Conservation (phyloP, 2,888 invertebrate species). For the Hololepta plana region DNA sequence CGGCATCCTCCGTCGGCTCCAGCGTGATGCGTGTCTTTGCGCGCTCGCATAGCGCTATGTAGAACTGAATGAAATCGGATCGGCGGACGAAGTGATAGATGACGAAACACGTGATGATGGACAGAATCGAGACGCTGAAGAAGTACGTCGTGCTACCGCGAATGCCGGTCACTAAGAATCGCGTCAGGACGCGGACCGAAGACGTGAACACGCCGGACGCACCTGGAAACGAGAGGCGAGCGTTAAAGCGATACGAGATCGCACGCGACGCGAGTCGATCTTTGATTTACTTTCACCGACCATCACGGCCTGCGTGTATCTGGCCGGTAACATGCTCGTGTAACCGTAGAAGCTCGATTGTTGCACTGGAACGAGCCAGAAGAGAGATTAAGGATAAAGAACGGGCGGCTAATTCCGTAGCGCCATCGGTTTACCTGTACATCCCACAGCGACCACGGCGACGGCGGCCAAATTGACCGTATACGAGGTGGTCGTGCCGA, state of each 20-base stretch:
- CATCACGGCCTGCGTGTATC: conserved; percentile 89
- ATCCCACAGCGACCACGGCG: conserved; percentile 71
- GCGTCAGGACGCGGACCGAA: conserved; percentile 66
- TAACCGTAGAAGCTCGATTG: conserved; percentile 91
- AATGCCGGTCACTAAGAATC: conserved; percentile 57
- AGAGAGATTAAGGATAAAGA: conserved; percentile 9
- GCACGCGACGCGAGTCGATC: conserved; percentile 14
- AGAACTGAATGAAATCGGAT: conserved; percentile 69
- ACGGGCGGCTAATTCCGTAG: conserved; percentile 3
- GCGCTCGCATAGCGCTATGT: conserved; percentile 55
- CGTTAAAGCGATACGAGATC: background rate
- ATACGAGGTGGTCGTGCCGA: conserved; percentile 61
- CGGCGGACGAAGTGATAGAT: conserved; percentile 60
- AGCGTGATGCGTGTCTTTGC: conserved; percentile 61
- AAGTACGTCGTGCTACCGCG: conserved; percentile 72
- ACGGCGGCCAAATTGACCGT: conserved; percentile 69
- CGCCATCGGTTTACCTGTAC: conserved; percentile 39
- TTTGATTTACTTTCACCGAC: conserved; percentile 89
- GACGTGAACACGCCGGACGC: conserved; percentile 79
- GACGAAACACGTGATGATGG: conserved; percentile 58
- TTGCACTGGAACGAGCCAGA: conserved; percentile 49
- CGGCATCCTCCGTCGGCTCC: conserved; percentile 72
- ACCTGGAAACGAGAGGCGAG: conserved; percentile 32
- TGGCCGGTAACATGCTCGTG: conserved; percentile 76
- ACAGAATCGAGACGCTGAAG: conserved; percentile 61